phyloP scores from a whole-genome alignment of 2,888 invertebrate species.

The Luperina testacea region DNA sequence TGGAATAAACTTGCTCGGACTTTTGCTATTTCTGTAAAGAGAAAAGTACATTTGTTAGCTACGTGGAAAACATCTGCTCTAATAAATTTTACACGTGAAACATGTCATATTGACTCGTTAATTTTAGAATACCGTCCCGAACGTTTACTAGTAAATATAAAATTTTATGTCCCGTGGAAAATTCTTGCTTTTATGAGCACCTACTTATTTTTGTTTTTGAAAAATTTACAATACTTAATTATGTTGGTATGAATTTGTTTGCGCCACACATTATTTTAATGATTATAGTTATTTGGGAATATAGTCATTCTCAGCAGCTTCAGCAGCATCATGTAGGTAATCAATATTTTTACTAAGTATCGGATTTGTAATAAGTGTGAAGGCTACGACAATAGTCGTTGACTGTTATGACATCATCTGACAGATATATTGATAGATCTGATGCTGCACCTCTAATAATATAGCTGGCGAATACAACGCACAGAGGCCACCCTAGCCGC shows the following conservation, averaged over 20 bases:
- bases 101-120: conserved; percentile 77
- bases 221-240: conserved; percentile 59
- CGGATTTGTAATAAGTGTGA: conserved; percentile 58
- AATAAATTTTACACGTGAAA: conserved; percentile 78
- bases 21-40: conserved; percentile 98
- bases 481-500: conserved; percentile 62
- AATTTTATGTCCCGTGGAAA: conserved; percentile 77
- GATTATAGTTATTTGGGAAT: conserved; percentile 23
- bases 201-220: conserved; percentile 64
- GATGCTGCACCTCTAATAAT: conserved; percentile 73
- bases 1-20: conserved; percentile 99
- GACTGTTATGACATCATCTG: conserved; percentile 78
- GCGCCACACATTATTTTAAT: conserved; percentile 29
- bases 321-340: conserved; percentile 34
- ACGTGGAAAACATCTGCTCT: conserved; percentile 70
- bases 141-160: conserved; percentile 78
- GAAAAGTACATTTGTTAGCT: conserved; percentile 69
- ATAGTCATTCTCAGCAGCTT: conserved; percentile 4
- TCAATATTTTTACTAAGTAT: conserved; percentile 56
- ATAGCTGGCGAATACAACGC: conserved; percentile 70
- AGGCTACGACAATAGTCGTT: conserved; percentile 63
- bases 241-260: conserved; percentile 19
- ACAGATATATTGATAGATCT: conserved; percentile 74
- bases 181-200: conserved; percentile 69
- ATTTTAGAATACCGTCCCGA: conserved; percentile 78